Conservation (phyloP, 2,888 invertebrate genomes). For the Tenthredo mesomela region DNA sequence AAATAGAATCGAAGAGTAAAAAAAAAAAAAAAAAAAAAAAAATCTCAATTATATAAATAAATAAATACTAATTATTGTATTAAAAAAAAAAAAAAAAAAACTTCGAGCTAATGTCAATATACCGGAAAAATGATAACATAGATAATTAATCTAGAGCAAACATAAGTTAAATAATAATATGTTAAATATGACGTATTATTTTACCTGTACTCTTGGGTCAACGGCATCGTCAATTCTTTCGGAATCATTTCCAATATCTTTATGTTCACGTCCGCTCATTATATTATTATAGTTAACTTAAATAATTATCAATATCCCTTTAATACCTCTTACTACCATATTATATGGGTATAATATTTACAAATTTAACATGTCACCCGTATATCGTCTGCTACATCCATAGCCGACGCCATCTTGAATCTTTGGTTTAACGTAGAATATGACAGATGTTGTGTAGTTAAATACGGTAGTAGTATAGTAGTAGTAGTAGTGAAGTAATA, state of each 20-base stretch:
- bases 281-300: conserved; percentile 63
- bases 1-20: conserved; percentile 30
- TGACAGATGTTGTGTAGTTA: conserved; percentile 24
- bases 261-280: conserved; percentile 69
- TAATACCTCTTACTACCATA: too few species aligned
- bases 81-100: too few species aligned
- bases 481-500: too few species aligned
- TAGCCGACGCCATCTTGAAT: conserved; percentile 75
- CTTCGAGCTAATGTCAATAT: conserved; percentile 64
- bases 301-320: background rate
- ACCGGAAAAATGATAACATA: conserved; percentile 57
- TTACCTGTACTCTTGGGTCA: conserved; percentile 90
- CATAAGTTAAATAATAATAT: background rate
- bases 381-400: conserved; percentile 75
- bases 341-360: conserved; percentile 11
- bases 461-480: too few species aligned
- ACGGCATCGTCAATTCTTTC: conserved; percentile 82
- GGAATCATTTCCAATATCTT: conserved; percentile 68
- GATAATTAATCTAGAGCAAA: conserved; percentile 73
- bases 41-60: background rate
- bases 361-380: conserved; percentile 73
- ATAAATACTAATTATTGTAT: background rate
- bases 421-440: background rate
- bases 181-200: conserved; percentile 62
- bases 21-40: background rate